These are phyloP conservation scores for Sebastes paucispinis DNA, from an alignment of 2,797 vertebrate genomes.

Conservation along the genomic window DNA sequence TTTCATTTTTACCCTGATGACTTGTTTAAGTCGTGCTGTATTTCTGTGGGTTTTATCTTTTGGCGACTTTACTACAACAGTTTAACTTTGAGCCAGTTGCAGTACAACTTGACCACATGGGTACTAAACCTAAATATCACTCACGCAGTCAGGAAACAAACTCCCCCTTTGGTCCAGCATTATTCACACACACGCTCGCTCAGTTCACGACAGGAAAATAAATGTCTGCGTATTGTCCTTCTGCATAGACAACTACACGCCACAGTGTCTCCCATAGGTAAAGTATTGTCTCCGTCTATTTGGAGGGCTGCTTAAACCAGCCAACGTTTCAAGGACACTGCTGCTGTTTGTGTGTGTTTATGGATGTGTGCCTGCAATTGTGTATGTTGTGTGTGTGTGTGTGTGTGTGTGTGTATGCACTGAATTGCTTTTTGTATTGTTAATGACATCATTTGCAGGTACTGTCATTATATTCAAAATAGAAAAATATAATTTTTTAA, in stretches of 20 bases:
- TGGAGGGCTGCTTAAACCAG: neutral
- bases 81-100: neutral
- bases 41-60: neutral
- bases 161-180: conserved; percentile 3
- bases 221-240: conserved; percentile 15
- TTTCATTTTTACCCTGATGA: neutral
- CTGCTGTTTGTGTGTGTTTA: neutral
- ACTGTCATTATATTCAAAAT: neutral
- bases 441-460: neutral
- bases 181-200: neutral
- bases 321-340: conserved; percentile 18
- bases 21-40: neutral
- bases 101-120: neutral
- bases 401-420: neutral
- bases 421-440: neutral
- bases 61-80: neutral
- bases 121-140: neutral
- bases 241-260: neutral
- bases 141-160: neutral
- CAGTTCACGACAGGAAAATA: neutral
- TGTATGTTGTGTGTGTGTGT: neutral
- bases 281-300: conserved; percentile 26
- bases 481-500: neutral
- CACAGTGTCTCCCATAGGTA: conserved; percentile 28
- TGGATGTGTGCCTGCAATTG: neutral